Evolutionary conservation across 2,797 vertebrate genomes (phyloP), one percentile per base, ranked within the genome.

Genomic region (Diceros bicornis): DNA sequence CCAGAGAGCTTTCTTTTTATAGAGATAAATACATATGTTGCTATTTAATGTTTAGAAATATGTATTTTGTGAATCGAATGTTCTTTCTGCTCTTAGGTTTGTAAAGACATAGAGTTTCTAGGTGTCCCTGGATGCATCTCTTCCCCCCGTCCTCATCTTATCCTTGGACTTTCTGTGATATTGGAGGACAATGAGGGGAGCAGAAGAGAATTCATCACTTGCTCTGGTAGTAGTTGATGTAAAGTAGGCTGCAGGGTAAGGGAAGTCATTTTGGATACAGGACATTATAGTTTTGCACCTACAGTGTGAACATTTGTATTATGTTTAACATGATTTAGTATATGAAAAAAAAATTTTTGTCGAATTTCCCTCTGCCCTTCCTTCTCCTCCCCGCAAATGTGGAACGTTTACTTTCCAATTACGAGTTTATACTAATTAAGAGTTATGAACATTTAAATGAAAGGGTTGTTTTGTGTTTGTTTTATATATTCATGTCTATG

Each of bases 341-440:
- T 50, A 7, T 57, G 50, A 59, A 47, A 82, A 82, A 93, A 29
- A 37, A 6, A 32, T 66, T 74, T 50, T 29, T 41, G 23, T 68
- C 8, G 10, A 52, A 2, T n/a, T 64, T 79, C 25, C 37, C 7
- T 78, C 94, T 81, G 47, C 55, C 66, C 11, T 34, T 12, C 11
- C 10, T 57, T 23, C 29, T 3, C 12, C 10, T 3, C 44, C 14
- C 20, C 29, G 10, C 66, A 81, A 50, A 71, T 9, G 52, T 83
- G 59, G 47, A 78, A 59, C 69, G 47, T 86, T 81, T 75, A n/a
- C 50, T 96, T 94, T 91, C 25, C 78, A 29, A 4, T 29, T 77
- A 55, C 1, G 32, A 74, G 6, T 64, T 78, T 87, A 50, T 66
- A 29, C 27, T 75, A 1, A 17, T 44, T n/a, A 57, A 86, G 11